phyloP scores from a whole-genome alignment of 30 jellyfish, hydroid and myxozoan genomes.

The Hydractinia symbiolongicarpus region DNA sequence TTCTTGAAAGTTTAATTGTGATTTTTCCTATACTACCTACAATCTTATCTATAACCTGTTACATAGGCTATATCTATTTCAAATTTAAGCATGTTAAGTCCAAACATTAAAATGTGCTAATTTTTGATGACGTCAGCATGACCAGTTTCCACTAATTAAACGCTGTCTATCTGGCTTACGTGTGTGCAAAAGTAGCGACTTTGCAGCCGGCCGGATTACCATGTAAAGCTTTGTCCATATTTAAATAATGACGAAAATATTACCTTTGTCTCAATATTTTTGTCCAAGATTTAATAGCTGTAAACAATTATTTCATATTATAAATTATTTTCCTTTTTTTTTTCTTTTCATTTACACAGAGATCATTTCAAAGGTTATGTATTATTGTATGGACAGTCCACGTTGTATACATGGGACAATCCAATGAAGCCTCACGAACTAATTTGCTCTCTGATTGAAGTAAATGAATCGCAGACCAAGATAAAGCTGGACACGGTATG shows the following conservation, averaged over 20 bases:
- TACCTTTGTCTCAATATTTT: too few species aligned
- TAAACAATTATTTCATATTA: not conserved
- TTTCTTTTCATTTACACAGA: not conserved
- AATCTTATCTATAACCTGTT: too few species aligned
- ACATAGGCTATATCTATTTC: too few species aligned
- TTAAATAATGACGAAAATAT: not conserved
- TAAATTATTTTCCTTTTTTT: not conserved
- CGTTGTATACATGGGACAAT: constrained; percentile 93
- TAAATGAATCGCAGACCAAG: constrained; percentile 50
- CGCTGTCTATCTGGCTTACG: too few species aligned
- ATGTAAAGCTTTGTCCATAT: not conserved
- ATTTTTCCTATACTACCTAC: too few species aligned
- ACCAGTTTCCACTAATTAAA: too few species aligned
- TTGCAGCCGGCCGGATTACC: too few species aligned
- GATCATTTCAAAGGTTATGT: constrained; percentile 44
- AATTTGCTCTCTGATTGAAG: constrained; percentile 64
- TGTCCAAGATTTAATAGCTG: not conserved
- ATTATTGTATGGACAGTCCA: constrained; percentile 70
- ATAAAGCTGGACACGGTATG: constrained; percentile 71
- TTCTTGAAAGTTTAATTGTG: too few species aligned
- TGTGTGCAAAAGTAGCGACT: too few species aligned
- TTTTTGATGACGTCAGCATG: too few species aligned
- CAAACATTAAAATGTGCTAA: too few species aligned
- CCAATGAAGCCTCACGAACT: constrained; percentile 71
- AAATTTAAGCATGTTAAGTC: too few species aligned